Evolutionary conservation across 2,797 vertebrate species (phyloP).

Genomic region (Crypturellus tataupa): DNA sequence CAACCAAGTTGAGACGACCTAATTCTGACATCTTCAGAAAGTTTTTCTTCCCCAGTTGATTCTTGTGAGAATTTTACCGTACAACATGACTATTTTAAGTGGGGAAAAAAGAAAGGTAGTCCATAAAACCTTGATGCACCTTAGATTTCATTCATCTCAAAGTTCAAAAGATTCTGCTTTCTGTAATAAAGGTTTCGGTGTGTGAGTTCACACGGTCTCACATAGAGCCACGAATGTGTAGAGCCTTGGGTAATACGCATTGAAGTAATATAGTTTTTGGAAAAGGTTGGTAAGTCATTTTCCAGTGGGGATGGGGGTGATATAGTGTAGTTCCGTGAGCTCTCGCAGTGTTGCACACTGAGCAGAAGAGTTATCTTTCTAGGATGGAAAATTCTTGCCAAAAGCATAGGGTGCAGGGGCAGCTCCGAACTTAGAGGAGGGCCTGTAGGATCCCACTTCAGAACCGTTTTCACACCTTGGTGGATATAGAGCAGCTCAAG

Average conservation of each 20-base stretch:
- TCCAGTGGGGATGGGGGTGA: neutral
- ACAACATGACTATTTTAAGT: neutral
- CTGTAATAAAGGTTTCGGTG: neutral
- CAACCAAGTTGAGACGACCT: neutral
- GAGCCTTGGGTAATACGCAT: neutral
- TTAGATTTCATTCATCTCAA: neutral
- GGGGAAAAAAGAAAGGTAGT: neutral
- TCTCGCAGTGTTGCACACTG: neutral
- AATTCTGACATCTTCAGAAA: constrained; percentile 21
- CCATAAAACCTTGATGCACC: neutral
- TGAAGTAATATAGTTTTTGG: neutral
- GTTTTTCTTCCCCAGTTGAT: neutral
- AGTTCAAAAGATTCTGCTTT: constrained; percentile 1
- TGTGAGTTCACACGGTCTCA: neutral
- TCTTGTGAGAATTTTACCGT: constrained; percentile 22
- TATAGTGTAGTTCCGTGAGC: neutral
- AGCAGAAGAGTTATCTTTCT: neutral
- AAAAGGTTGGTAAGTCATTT: neutral
- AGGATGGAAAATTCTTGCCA: rapidly evolving
- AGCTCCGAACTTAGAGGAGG: neutral
- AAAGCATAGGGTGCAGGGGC: neutral
- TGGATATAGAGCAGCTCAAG: neutral
- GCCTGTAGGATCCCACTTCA: neutral
- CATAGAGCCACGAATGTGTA: neutral
- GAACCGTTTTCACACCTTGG: neutral